These are phyloP conservation scores for Hirtodrosophila confusa DNA, from an alignment of 2,888 invertebrate genomes.

Conservation along the genomic window DNA sequence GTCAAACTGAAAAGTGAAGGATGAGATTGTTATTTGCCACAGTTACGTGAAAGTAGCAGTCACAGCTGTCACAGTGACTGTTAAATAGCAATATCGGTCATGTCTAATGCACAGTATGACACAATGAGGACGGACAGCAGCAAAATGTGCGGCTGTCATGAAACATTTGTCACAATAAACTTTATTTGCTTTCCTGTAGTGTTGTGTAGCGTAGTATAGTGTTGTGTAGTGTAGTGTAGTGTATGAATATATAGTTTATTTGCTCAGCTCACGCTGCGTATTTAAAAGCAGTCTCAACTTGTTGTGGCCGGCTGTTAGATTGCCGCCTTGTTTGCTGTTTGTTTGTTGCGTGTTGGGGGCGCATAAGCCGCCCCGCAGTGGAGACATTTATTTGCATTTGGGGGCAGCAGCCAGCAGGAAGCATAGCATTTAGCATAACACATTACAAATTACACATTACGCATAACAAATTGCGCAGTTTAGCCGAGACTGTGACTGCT, in stretches of 20 bases:
- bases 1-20: too few species aligned
- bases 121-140: slow-evolving; percentile 27
- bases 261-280: slow-evolving; percentile 51
- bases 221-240: slow-evolving; percentile 21
- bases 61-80: too few species aligned
- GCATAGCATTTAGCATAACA: slow-evolving; percentile 69
- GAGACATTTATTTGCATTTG: slow-evolving; percentile 69
- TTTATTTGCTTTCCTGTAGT: slow-evolving; percentile 74
- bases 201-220: slow-evolving; percentile 47
- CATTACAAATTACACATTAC: slow-evolving; percentile 55
- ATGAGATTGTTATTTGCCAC: too few species aligned
- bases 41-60: too few species aligned
- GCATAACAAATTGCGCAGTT: slow-evolving; percentile 50
- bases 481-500: slow-evolving; percentile 21
- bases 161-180: slow-evolving; percentile 80
- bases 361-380: slow-evolving; percentile 53
- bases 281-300: slow-evolving; percentile 64
- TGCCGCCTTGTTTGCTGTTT: slow-evolving; percentile 1
- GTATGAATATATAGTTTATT: slow-evolving; percentile 38
- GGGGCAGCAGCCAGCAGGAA: slow-evolving; percentile 46
- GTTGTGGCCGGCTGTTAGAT: slow-evolving; percentile 39
- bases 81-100: too few species aligned
- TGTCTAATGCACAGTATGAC: slow-evolving; percentile 11
- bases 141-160: slow-evolving; percentile 74
- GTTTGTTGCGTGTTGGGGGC: slow-evolving; percentile 61